Conservation (phyloP, 1,140 invertebrate species). For the Lethocerus indicus region DNA sequence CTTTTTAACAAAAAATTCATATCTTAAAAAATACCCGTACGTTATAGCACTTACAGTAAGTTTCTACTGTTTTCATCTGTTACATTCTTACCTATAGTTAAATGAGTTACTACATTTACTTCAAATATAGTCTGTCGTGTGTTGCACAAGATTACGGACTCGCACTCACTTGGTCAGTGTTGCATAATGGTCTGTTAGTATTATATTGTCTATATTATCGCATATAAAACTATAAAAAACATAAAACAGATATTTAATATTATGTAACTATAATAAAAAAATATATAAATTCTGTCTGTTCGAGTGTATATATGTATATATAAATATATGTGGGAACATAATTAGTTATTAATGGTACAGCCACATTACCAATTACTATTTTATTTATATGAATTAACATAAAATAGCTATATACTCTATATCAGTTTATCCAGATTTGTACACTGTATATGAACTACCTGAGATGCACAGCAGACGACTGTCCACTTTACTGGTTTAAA, state of each 20-base stretch:
- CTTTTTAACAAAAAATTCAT: too few species aligned
- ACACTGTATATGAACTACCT: slow-evolving; percentile 10
- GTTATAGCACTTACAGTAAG: too few species aligned
- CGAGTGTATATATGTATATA: slow-evolving; percentile 6
- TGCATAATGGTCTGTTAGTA: slow-evolving; percentile 8
- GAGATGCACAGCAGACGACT: slow-evolving; percentile 8
- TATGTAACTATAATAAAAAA: slow-evolving; percentile 15
- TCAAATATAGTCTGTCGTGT: too few species aligned
- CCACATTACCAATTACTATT: slow-evolving; percentile 8
- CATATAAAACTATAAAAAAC: slow-evolving; percentile 17
- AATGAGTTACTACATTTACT: too few species aligned
- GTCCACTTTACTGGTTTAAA: too few species aligned
- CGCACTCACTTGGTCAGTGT: slow-evolving; percentile 7
- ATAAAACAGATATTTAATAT: slow-evolving; percentile 15
- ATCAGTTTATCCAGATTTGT: slow-evolving; percentile 5
- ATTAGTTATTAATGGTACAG: slow-evolving; percentile 15
- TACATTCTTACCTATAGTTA: too few species aligned
- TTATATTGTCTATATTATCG: slow-evolving; percentile 13
- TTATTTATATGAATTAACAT: slow-evolving; percentile 2
- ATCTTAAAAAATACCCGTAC: too few species aligned
- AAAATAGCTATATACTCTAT: slow-evolving; percentile 10
- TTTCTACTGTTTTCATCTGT: too few species aligned
- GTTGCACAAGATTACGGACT: too few species aligned
- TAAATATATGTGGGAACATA: slow-evolving; percentile 9
- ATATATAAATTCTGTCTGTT: slow-evolving; percentile 11